phyloP scores from a whole-genome alignment of 2,797 vertebrate species.

The Limosa lapponica region DNA sequence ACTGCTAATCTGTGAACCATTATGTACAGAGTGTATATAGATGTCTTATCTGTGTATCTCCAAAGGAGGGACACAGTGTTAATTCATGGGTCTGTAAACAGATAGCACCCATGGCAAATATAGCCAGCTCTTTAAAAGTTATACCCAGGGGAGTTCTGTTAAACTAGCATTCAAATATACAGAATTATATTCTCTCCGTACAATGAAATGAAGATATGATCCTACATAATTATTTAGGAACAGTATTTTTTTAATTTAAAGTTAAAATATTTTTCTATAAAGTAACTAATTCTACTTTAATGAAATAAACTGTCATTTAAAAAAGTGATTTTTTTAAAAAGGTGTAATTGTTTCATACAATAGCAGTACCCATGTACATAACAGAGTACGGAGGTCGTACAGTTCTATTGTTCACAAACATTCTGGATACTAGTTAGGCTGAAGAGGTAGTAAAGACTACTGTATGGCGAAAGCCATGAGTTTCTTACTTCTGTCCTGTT shows the following conservation, averaged over 20 bases:
- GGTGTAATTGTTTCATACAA: conserved; percentile 66
- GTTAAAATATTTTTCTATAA: conserved; percentile 72
- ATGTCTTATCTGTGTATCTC: conserved; percentile 72
- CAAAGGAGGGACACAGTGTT: conserved; percentile 70
- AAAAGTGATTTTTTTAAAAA: conserved; percentile 60
- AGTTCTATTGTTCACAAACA: conserved; percentile 60
- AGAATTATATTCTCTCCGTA: conserved; percentile 65
- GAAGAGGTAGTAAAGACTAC: conserved; percentile 43
- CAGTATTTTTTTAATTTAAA: conserved; percentile 75
- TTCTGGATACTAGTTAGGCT: conserved; percentile 55
- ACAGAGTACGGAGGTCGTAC: conserved; percentile 56
- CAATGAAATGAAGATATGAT: conserved; percentile 38
- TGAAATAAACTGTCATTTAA: conserved; percentile 61
- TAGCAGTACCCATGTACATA: conserved; percentile 72
- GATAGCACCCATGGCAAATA: conserved; percentile 72
- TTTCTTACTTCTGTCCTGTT: conserved; percentile 62
- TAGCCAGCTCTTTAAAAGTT: conserved; percentile 72
- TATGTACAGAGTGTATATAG: conserved; percentile 82
- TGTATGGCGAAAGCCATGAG: conserved; percentile 39
- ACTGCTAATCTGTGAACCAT: conserved; percentile 88
- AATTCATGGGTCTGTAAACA: conserved; percentile 68
- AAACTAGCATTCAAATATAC: conserved; percentile 63
- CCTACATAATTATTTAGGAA: conserved; percentile 59
- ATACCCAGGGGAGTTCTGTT: conserved; percentile 58
- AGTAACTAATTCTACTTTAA: conserved; percentile 64